phyloP scores from a whole-genome alignment of 2,113 vertebrate genomes.

The Malurus melanocephalus region DNA sequence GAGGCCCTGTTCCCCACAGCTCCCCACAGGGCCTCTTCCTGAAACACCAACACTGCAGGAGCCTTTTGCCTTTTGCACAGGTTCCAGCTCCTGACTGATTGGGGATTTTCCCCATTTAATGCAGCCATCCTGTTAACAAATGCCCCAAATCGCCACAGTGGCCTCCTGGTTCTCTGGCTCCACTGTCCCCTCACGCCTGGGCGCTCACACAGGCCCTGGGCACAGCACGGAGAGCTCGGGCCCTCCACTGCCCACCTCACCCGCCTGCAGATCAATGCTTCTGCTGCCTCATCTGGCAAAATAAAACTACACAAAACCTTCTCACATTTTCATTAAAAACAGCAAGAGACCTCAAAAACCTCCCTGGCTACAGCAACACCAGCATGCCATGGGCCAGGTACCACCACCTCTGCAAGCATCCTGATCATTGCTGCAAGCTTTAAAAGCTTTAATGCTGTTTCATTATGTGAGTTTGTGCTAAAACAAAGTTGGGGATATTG shows the following conservation, averaged over 20 bases:
- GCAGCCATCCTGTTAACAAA: not conserved
- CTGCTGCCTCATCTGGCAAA: not conserved
- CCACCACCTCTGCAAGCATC: not conserved
- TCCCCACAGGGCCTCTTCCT: fast-evolving
- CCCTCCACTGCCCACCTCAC: not conserved
- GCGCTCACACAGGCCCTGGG: fast-evolving
- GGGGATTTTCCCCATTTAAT: not conserved
- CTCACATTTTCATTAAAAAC: not conserved
- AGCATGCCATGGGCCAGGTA: fast-evolving
- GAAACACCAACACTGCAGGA: not conserved
- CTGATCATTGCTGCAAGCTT: not conserved
- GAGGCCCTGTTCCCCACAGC: fast-evolving
- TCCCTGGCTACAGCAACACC: fast-evolving
- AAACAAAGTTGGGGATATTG: not conserved
- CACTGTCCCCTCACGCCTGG: fast-evolving
- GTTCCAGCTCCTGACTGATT: not conserved
- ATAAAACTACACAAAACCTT: not conserved
- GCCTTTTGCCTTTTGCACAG: not conserved
- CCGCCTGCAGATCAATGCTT: not conserved
- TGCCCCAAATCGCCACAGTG: fast-evolving
- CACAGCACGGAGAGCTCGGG: fast-evolving
- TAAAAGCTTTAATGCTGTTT: not conserved
- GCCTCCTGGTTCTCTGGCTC: not conserved
- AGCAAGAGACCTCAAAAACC: not conserved
- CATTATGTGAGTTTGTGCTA: not conserved